Conservation (phyloP, 2,113 vertebrate species). For the Vulpes lagopus region DNA sequence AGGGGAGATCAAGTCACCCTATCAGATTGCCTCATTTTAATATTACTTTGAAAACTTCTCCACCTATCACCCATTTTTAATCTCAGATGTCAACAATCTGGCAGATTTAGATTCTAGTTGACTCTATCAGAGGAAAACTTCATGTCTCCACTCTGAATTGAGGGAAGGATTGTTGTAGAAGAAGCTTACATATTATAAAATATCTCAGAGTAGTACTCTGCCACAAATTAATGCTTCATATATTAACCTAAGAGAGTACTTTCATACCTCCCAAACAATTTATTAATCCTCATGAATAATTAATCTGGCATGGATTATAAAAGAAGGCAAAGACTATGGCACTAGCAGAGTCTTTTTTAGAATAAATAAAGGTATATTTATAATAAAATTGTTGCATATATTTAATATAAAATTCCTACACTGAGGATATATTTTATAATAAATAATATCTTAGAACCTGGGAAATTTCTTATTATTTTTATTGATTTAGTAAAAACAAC, state of each 20-base stretch:
- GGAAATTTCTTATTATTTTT: neutral
- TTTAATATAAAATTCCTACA: neutral
- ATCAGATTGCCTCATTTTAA: neutral
- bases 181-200: neutral
- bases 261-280: constrained; percentile 35
- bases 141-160: neutral
- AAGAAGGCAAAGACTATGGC: neutral
- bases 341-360: neutral
- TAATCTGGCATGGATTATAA: neutral
- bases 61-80: neutral
- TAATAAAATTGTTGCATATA: neutral
- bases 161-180: neutral
- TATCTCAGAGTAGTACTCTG: neutral
- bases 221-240: neutral
- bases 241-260: neutral
- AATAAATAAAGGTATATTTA: neutral
- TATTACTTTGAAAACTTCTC: neutral
- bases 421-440: constrained; percentile 13
- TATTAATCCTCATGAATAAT: neutral
- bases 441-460: neutral
- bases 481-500: neutral
- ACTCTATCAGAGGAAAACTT: neutral
- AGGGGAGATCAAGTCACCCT: neutral
- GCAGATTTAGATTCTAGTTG: neutral
- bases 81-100: neutral